Evolutionary conservation across 2,888 invertebrate species (phyloP).

Genomic region (Zhuqinia jingwanae): DNA sequence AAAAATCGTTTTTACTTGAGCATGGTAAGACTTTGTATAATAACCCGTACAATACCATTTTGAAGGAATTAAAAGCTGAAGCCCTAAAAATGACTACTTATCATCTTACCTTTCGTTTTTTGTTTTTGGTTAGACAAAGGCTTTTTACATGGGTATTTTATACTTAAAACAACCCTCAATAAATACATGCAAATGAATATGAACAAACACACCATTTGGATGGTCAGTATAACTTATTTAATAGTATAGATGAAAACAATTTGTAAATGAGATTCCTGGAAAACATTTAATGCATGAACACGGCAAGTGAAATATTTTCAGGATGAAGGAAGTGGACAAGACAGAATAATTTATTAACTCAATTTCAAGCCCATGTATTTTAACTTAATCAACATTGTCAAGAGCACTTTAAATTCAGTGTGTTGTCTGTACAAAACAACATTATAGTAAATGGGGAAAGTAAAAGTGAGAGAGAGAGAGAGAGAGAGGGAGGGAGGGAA

Average conservation of each 20-base stretch:
- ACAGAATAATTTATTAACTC: conserved; percentile 36
- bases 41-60: too few relatives aligned
- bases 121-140: too few relatives aligned
- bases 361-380: conserved; percentile 4
- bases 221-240: neutral
- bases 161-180: too few relatives aligned
- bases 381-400: conserved; percentile 15
- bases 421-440: neutral
- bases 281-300: conserved; percentile 8
- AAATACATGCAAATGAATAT: too few relatives aligned
- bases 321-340: neutral
- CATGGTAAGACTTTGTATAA: too few relatives aligned
- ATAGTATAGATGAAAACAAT: neutral
- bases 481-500: conserved; percentile 5
- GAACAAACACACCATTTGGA: neutral
- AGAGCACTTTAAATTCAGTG: neutral
- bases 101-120: too few relatives aligned
- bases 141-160: too few relatives aligned
- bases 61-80: too few relatives aligned
- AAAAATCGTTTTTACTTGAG: too few relatives aligned
- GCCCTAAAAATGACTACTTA: too few relatives aligned
- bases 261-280: neutral
- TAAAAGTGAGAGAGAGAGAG: conserved; percentile 12
- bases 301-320: conserved; percentile 31
- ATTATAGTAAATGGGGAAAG: conserved; percentile 8